phyloP scores from a whole-genome alignment of 2,113 vertebrate genomes.

The Tragelaphus imberbis region DNA sequence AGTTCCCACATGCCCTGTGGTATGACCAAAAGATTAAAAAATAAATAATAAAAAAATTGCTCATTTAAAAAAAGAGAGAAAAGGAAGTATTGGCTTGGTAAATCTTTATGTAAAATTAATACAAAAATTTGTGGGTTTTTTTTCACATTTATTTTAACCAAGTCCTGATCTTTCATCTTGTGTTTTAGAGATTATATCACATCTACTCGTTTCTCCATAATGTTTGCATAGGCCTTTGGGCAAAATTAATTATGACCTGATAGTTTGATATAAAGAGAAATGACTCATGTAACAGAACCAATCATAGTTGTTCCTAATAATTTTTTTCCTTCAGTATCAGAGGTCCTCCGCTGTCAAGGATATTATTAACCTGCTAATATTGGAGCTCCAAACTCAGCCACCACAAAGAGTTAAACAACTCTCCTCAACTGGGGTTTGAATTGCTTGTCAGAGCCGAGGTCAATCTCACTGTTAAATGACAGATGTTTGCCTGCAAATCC shows the following conservation, averaged over 20 bases:
- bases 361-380: conserved; percentile 7
- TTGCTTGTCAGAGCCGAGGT: conserved; percentile 89
- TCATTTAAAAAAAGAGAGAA: not conserved
- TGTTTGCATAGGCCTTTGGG: not conserved
- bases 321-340: not conserved
- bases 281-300: not conserved
- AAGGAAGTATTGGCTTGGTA: not conserved
- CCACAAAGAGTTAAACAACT: conserved; percentile 76
- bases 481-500: conserved; percentile 94
- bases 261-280: not conserved
- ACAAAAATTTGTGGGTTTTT: not conserved
- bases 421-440: conserved; percentile 81
- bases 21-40: not conserved
- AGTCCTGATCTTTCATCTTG: not conserved
- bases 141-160: conserved; percentile 16
- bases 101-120: conserved; percentile 16
- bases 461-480: conserved; percentile 92
- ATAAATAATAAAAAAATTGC: not conserved
- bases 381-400: conserved; percentile 30
- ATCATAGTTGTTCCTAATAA: not conserved
- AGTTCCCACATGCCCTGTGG: not conserved
- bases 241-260: not conserved
- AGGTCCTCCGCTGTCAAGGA: not conserved
- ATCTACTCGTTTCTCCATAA: not conserved
- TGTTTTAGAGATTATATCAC: not conserved